These are phyloP conservation scores for Apostichopus californicus DNA, from an alignment of 35 echinoderm and acorn worm species.

Conservation along the genomic window DNA sequence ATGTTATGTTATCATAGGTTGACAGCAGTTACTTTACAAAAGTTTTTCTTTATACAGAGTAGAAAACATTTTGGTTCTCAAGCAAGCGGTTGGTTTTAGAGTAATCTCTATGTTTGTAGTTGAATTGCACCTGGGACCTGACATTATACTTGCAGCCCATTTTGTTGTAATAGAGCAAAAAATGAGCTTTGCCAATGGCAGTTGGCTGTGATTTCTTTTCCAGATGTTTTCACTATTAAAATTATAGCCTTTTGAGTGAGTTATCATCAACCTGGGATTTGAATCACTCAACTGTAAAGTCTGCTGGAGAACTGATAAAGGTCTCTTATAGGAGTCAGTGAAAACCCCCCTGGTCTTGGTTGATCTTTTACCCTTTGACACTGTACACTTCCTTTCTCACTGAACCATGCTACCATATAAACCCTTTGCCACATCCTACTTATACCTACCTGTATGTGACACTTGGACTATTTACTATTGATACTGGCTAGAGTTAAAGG, in stretches of 20 bases:
- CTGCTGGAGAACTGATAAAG: not conserved
- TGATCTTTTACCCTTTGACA: not conserved
- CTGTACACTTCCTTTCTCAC: not conserved
- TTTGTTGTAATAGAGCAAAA: too few species aligned
- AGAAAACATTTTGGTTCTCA: too few species aligned
- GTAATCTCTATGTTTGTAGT: too few species aligned
- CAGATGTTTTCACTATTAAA: not conserved
- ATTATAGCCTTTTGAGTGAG: not conserved
- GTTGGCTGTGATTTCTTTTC: not conserved
- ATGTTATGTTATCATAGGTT: not conserved
- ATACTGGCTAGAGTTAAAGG: not conserved
- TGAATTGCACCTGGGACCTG: too few species aligned
- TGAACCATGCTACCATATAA: not conserved
- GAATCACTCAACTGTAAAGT: not conserved
- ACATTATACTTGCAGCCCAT: too few species aligned
- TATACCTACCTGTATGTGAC: not conserved
- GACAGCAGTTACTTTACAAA: not conserved
- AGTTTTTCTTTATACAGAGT: not conserved
- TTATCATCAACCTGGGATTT: not conserved
- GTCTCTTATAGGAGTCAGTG: too few species aligned
- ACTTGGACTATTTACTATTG: too few species aligned
- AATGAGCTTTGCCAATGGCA: not conserved
- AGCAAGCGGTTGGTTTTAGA: too few species aligned
- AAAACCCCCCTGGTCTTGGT: not conserved
- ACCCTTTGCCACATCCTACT: not conserved